Conservation (phyloP, 2,113 vertebrate species). For the Tauraco erythrolophus region DNA sequence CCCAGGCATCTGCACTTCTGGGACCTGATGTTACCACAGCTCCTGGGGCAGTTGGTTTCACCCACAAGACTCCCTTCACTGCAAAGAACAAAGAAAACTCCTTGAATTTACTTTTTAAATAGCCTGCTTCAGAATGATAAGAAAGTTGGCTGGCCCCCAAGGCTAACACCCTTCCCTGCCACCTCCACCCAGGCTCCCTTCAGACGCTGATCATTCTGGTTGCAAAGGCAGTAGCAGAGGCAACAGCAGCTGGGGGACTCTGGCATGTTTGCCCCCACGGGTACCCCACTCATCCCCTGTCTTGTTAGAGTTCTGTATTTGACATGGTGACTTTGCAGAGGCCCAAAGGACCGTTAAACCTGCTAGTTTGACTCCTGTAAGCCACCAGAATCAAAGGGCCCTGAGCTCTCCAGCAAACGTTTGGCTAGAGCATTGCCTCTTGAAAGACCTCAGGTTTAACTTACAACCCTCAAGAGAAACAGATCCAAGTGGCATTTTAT, state of each 20-base stretch:
- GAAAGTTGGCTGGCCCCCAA: neutral
- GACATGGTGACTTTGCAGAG: neutral
- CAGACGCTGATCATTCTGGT: neutral
- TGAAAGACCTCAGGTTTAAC: neutral
- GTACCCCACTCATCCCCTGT: neutral
- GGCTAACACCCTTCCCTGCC: neutral
- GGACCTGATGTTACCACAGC: neutral
- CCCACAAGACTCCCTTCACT: neutral
- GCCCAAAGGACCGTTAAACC: neutral
- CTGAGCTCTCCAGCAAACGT: neutral
- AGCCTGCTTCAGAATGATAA: neutral
- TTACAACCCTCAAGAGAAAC: neutral
- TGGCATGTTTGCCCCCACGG: rapidly evolving
- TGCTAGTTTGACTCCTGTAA: neutral
- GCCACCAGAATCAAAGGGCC: neutral
- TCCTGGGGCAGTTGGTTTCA: neutral
- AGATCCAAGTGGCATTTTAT: neutral
- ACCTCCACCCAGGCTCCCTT: neutral
- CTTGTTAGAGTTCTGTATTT: neutral
- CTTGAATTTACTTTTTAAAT: neutral
- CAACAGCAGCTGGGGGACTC: neutral
- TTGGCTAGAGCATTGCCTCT: neutral
- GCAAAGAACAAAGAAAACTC: rapidly evolving
- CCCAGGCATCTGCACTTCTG: neutral
- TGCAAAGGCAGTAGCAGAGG: neutral